These are phyloP conservation scores for Urocolius indicus DNA, from an alignment of 2,113 vertebrate species.

Conservation along the genomic window DNA sequence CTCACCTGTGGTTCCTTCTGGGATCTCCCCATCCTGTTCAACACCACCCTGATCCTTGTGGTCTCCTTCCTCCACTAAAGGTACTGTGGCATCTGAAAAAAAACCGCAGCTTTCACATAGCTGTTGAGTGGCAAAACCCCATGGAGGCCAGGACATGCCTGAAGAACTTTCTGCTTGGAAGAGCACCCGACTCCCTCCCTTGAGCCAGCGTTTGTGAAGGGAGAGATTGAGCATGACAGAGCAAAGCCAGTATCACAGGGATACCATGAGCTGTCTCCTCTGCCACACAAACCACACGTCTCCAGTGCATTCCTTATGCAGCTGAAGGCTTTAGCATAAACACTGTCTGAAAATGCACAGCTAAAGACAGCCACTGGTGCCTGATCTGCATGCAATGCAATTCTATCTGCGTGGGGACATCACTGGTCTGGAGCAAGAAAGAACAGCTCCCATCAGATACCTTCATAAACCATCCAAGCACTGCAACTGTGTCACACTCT, in stretches of 20 bases:
- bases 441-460: neutral
- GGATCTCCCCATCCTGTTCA: conserved; percentile 77
- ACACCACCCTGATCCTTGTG: conserved; percentile 70
- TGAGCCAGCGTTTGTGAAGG: neutral
- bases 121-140: neutral
- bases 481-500: accelerated
- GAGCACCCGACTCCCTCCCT: neutral
- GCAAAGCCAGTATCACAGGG: neutral
- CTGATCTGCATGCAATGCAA: neutral
- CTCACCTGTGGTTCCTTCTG: conserved; percentile 82
- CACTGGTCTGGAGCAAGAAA: neutral
- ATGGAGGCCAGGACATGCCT: neutral
- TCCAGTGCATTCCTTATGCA: accelerated
- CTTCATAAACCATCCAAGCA: neutral
- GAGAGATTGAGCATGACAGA: accelerated
- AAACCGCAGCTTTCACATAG: conserved; percentile 56
- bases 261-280: neutral
- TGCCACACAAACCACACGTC: neutral
- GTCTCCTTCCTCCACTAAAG: conserved; percentile 78
- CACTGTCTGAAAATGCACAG: neutral
- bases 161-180: neutral
- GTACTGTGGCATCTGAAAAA: conserved; percentile 78
- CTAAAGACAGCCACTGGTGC: neutral
- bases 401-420: neutral
- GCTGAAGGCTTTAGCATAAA: neutral